Evolutionary conservation across 2,888 invertebrate species (phyloP), one percentile per base, ranked within the genome.

Genomic region (Dysmachus trigonus): DNA sequence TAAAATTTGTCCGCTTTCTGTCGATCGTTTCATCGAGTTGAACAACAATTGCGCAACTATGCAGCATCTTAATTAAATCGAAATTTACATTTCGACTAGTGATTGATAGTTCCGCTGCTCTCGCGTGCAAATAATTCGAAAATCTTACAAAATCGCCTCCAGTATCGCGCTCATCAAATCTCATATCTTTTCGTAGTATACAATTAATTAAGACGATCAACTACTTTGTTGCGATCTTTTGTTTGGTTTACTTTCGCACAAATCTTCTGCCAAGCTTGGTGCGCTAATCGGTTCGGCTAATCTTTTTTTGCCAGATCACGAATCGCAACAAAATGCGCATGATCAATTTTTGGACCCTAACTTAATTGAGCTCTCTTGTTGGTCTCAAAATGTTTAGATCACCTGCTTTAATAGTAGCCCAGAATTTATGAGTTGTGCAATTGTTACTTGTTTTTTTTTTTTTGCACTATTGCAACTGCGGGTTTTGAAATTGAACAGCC

Each of bases 151-250:
- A 81, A 81, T 33, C 51, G 18, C 18, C 22, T 31, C 22, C 62
- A n/a, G 31, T 81, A 81, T 53, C 53, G 22, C 47, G 10, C 31
- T 81, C 81, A 13, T 27, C 27, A 27, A 62, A 81, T 31, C 62
- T 30, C 30, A 18, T 18, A 62, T 31, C 47, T 33, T 53, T 31
- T 18, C 62, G 51, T 18, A 18, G n/a, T 0, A 6, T 62, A 51
- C 51, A 27, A 81, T 81, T 62, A 81, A 81, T 81, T 81, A 81
- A 53, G 35, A 53, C 47, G 79, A 81, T 81, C 62, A 62, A 18
- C 53, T 22, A 18, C 51, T 81, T 81, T 81, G 30, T 15, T n/a
- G 15, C 15, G 72, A 22, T 62, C 53, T 81, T 31, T 62, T 77
- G 77, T 77, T 47, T 30, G 81, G 27, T 33, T n/a, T n/a, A 15